Conservation (phyloP, 2,797 vertebrate species). For the Lepus oiostolus region DNA sequence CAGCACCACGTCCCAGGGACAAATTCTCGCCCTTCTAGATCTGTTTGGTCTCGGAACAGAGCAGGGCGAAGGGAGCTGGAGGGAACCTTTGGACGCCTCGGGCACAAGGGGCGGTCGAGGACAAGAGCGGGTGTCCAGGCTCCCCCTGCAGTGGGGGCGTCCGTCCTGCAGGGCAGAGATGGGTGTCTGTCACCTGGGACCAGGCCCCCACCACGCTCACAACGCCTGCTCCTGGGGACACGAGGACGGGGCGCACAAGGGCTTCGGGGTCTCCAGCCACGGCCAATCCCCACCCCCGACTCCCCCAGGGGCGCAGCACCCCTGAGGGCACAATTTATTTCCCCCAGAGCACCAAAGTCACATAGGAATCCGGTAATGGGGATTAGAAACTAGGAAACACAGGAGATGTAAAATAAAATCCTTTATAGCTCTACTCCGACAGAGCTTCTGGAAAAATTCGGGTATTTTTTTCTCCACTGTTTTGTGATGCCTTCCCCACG, state of each 20-base stretch:
- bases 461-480: neutral
- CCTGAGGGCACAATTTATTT: too few relatives aligned
- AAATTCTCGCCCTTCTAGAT: neutral
- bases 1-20: neutral
- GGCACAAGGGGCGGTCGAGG: too few relatives aligned
- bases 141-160: accelerated
- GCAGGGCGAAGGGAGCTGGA: neutral
- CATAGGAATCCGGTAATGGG: neutral
- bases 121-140: accelerated
- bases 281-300: neutral
- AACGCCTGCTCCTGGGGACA: neutral
- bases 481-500: neutral
- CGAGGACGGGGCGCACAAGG: accelerated
- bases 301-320: neutral
- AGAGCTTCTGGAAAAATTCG: neutral
- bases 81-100: neutral
- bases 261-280: neutral
- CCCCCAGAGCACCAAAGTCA: neutral
- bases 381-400: neutral
- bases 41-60: neutral
- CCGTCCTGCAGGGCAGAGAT: too few relatives aligned
- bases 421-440: neutral
- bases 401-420: conserved; percentile 7
- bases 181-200: too few relatives aligned
- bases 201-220: neutral